Base-by-base conservation (phyloP, 2,888 invertebrate genomes). In the Napeogenes sylphis region DNA sequence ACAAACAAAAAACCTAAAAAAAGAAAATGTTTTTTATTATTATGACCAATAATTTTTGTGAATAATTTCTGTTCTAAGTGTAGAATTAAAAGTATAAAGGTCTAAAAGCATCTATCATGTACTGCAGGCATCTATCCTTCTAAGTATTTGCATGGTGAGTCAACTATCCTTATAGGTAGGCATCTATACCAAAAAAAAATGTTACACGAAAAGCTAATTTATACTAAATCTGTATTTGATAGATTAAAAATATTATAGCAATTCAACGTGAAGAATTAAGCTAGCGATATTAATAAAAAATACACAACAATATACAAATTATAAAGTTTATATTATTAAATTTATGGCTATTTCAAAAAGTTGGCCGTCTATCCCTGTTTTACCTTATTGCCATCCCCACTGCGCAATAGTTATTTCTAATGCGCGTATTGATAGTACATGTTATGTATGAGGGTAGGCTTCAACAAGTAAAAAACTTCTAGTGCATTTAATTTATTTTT, bases 101-200 rank as follows among this genome's bases (percentile, higher is more conserved):
- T 38, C 42, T 45, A 55, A 58, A 30, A 32, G 55, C 46, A 58
- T 56, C 47, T 59, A 61, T 61, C 51, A 57, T 14, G 47, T 56
- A 61, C 58, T 42, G 58, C 32, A 38, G 65, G 62, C 61, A 60
- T 62, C 60, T 65, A 65, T 62, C 65, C 66, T 64, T 58, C 57
- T 64, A n/a, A 62, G 61, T 64, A 59, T 62, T 64, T 64, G 63
- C 62, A 66, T 63, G 57, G 61, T 59, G 57, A 60, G 65, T 62
- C 63, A 63, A 60, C 64, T 64, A 67, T 64, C 64, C 61, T 59
- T 59, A 63, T 32, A 53, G 56, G 55, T 59, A 59, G 65, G 65
- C 45, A 62, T 58, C 62, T 60, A 62, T 60, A 55, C 62, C 57
- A 55, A 59, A 65, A 62, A 58, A 61, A 54, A 38, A 14, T 55